Conservation (phyloP, 2,797 vertebrate species). For the Syncerus caffer region DNA sequence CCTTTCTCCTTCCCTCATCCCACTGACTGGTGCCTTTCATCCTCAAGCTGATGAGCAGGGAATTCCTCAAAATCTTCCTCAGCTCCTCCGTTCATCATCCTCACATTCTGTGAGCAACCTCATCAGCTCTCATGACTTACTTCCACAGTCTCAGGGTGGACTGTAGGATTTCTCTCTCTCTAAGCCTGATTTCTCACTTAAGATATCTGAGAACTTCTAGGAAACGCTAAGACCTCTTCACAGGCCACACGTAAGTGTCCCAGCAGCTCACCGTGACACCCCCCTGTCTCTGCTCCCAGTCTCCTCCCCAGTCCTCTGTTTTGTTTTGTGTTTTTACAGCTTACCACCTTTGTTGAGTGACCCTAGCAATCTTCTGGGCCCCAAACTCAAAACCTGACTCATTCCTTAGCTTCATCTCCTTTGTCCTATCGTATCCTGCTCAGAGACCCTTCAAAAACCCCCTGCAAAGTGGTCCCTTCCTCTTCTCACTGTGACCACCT, state of each 20-base stretch:
- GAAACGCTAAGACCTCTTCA: background rate
- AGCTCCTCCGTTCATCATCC: background rate
- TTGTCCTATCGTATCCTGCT: background rate
- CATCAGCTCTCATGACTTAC: background rate
- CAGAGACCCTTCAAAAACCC: background rate
- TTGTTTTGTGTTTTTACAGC: background rate
- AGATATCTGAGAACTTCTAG: background rate
- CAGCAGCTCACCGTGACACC: background rate
- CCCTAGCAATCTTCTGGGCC: background rate
- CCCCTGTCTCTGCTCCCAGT: background rate
- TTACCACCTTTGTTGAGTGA: background rate
- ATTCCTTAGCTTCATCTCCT: background rate
- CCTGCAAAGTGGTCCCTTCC: background rate
- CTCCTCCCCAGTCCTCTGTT: background rate
- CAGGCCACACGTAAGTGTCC: background rate
- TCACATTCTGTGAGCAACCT: background rate
- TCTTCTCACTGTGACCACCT: background rate
- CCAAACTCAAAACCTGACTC: background rate
- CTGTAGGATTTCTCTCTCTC: background rate
- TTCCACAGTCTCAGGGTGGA: background rate
- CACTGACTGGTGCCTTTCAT: background rate
- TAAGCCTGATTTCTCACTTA: background rate
- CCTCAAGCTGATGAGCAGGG: background rate
- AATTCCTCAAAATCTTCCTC: background rate
- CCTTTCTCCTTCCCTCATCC: background rate